Base-by-base conservation (phyloP, 2,113 vertebrate genomes). In the Corapipo altera region DNA sequence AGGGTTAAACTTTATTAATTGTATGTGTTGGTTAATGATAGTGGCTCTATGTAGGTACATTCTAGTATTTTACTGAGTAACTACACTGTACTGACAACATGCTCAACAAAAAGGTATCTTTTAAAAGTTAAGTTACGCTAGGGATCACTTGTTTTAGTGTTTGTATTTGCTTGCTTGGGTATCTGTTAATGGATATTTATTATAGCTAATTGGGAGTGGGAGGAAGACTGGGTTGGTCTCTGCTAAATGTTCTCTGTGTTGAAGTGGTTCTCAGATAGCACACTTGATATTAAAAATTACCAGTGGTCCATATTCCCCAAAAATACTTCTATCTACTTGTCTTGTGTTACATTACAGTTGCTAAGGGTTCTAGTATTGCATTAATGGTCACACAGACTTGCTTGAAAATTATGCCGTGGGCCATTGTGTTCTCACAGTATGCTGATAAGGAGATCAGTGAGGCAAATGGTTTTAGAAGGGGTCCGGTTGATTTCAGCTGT, bases 91-190 rank as follows among this genome's bases (percentile, higher is more conserved):
- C 33, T 77, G 64, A 33, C 67, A 93, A 16, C 33, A 33, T 0
- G 5, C 46, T 88, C 37, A 79, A 70, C 46, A 85, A 79, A 95
- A 93, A 66, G 32, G n/a, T 13, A 51, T n/a, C 46, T 93, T 89
- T 93, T 46, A 48, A 52, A 80, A 85, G 24, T 85, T 48, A n/a
- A 32, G 17, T 93, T 91, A 52, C 1, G 2, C 43, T 77, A 41
- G 39, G 51, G 37, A 85, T 91, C 32, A 9, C 4, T 57, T 89
- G 30, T 55, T 95, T 82, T 39, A 39, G 11, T 54, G 12, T 83
- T 85, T 58, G 5, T 57, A 27, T 95, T 95, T 95, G 48, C 39
- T 74, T 95, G 46, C 15, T 5, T 91, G 67, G 12, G 0, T 94
- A 64, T 93, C 23, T 39, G 19, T 94, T 85, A 76, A 55, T 57